Base-by-base conservation (phyloP, 2,113 vertebrate species). In the Gymnorhina tibicen region DNA sequence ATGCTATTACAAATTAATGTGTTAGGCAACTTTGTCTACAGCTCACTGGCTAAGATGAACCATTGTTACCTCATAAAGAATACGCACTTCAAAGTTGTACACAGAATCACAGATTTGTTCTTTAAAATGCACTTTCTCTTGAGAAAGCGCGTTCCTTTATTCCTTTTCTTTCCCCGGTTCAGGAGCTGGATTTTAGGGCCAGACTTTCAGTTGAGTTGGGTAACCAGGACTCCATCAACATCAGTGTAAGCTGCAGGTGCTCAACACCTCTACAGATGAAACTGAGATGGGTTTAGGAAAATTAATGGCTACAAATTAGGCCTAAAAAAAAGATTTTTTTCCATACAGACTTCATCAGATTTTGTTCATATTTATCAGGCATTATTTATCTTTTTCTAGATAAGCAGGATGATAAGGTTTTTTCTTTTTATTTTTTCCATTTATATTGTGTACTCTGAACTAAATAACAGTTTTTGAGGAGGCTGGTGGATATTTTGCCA, bases 401-500 rank as follows among this genome's bases (percentile, higher is more conserved):
- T 67, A 60, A 70, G 35, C 47, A 32, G 81, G 22, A 24, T 30
- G 4, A 26, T 23, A 23, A 18, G 2, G 0, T 8, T 30, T 35
- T 73, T 91, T 55, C 5, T 5, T 2, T 4, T 19, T 89, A 11
- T 47, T 41, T 56, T 64, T 62, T 42, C 35, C 4, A 60, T 95
- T 87, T 69, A 46, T 87, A 44, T 75, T n/a, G 17, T 70, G 52
- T 58, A 39, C 41, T 81, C 27, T 72, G 47, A 92, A 42, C 87
- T 75, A 81, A 81, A 33, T 85, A 93, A 35, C 42, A 52, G 50
- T 44, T 88, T 96, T 96, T 93, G 93, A 95, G 75, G 44, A 95
- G 58, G 21, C 87, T 97, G 60, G 64, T 95, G 89, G 74, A 95
- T 97, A 98, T 97, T 97, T 97, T 98, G 94, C 95, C 97, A 97